phyloP scores from a whole-genome alignment of 2,113 vertebrate species.

The Antidorcas marsupialis region DNA sequence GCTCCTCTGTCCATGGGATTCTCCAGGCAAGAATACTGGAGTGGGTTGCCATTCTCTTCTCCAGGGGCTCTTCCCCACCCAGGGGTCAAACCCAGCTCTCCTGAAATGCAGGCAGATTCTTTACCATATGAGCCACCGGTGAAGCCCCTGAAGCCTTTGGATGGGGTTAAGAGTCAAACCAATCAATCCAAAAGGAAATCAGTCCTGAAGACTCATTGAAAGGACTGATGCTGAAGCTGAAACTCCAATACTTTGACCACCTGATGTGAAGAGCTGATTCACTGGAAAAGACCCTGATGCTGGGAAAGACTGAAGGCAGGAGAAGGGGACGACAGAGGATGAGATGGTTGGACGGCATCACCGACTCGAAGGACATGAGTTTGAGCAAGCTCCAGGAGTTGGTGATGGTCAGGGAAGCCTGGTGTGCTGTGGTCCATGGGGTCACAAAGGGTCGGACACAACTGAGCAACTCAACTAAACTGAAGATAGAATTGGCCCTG shows the following conservation, averaged over 20 bases:
- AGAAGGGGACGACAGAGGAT: background rate
- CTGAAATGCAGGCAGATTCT: background rate
- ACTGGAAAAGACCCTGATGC: background rate
- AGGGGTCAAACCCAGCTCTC: background rate
- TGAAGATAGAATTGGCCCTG: background rate
- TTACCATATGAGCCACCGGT: background rate
- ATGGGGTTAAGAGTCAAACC: background rate
- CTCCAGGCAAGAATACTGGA: background rate
- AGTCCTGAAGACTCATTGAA: too few species aligned
- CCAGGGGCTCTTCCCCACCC: background rate
- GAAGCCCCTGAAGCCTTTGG: background rate
- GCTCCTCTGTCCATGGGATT: background rate
- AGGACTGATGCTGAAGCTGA: too few species aligned
- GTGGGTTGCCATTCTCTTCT: background rate
- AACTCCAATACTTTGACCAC: background rate
- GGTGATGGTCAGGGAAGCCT: background rate
- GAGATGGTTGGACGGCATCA: background rate
- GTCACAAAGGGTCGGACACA: background rate
- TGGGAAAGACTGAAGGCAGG: background rate
- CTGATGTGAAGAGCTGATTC: background rate
- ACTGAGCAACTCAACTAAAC: background rate
- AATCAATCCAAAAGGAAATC: background rate
- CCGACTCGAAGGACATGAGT: fast-evolving
- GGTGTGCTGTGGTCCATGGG: fast-evolving
- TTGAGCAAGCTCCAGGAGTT: background rate